Evolutionary conservation across 2,113 vertebrate species (phyloP).

Genomic region (Clupea harengus): DNA sequence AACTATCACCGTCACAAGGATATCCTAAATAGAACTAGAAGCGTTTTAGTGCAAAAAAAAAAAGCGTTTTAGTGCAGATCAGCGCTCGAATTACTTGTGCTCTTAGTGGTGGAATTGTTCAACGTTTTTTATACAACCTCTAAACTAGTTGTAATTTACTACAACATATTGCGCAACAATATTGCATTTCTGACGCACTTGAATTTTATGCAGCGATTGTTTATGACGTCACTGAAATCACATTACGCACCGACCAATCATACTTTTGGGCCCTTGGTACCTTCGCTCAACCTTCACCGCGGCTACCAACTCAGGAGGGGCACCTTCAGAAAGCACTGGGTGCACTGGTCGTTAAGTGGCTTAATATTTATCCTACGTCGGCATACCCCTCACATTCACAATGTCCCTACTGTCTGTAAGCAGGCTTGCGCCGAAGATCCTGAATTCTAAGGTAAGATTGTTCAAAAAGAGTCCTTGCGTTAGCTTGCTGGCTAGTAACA

Average conservation of each 20-base stretch:
- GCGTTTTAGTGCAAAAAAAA: no score
- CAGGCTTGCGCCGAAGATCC: slow-evolving; percentile 12
- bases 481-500: slow-evolving; percentile 9
- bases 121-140: no score
- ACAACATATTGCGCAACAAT: neutral
- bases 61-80: no score
- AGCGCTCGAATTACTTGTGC: no score
- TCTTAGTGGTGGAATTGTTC: no score
- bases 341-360: slow-evolving; percentile 3
- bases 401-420: slow-evolving; percentile 17
- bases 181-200: neutral
- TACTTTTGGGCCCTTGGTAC: slow-evolving; percentile 12
- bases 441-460: slow-evolving; percentile 3
- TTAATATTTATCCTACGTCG: neutral
- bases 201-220: neutral
- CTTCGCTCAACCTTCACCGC: slow-evolving; percentile 15
- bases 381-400: slow-evolving; percentile 11
- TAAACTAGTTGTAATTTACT: neutral
- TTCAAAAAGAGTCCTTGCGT: neutral
- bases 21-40: neutral
- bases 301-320: slow-evolving; percentile 14
- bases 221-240: neutral
- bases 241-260: slow-evolving; percentile 7
- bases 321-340: slow-evolving; percentile 15
- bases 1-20: neutral